Evolutionary conservation across 2,797 vertebrate species (phyloP), one percentile per base, ranked within the genome.

Genomic region (Cottoperca gobio): DNA sequence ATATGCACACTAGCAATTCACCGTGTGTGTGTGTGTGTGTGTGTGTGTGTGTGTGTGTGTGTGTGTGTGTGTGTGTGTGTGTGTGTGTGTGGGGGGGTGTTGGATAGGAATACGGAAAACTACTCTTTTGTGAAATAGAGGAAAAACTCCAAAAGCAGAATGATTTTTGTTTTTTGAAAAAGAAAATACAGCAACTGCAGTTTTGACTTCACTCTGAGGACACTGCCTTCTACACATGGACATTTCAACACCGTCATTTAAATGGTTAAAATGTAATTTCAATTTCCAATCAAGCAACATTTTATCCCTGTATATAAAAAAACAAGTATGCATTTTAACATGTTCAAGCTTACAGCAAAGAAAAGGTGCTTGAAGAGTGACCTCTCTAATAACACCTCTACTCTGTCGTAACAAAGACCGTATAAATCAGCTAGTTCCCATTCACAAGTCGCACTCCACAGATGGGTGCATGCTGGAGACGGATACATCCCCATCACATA

Each of bases 371-470:
- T 42, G 11, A 81, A 72, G 71, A 7, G 14, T 33, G 17, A 3
- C 55, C 9, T 54, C 33, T 63, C 39, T 49, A 71, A 79, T 68
- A 35, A 55, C 52, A 70, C 4, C 13, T 66, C 1, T 3, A 1
- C 26, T 66, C 45, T 64, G 49, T 46, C 35, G 11, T 48, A 54
- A 77, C 52, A 69, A 68, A 54, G 58, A 19, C 65, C 23, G 45
- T 39, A 5, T 40, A 67, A 87, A 87, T 85, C 48, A 79, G 72
- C 68, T 70, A 0, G 79, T 87, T 81, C 70, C 52, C 55, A 86
- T 76, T 78, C 81, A 42, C 26, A 35, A 42, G 74, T 83, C 82
- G 78, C 5, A 42, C 84, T 86, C 70, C 77, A 70, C 60, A 76
- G 77, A 86, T 58, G 73, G 60, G 62, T 63, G 70, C 77, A 76